Base-by-base conservation (phyloP, 2,888 invertebrate genomes). In the Xanthia togata region DNA sequence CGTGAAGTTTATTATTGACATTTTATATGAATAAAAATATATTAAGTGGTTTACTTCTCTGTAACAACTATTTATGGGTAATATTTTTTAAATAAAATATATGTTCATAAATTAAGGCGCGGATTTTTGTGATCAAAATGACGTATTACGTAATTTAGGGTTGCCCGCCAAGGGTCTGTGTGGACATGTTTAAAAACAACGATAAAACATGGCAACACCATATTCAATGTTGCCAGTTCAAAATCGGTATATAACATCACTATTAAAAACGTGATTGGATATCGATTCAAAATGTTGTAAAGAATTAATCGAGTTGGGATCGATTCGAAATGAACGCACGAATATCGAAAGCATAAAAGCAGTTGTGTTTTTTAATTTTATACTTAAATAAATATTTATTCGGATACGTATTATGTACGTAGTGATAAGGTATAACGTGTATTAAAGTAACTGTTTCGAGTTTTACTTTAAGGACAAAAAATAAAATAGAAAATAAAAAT, bases 321-420 rank as follows among this genome's bases (percentile, higher is more conserved):
- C 90, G 89, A 83, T 83, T 79, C 80, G 82, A 84, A 82, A 89
- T 82, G 90, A 82, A 90, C 92, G 92, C 93, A 93, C 93, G 91
- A 94, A 92, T 90, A 89, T 91, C 92, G 93, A 91, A 94, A 93
- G 93, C 94, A 93, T 93, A 93, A 93, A 93, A 90, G 89, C 91
- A 92, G 94, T 94, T 95, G 94, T 94, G 93, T 94, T 94, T 96
- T 95, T 95, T 94, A 95, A 95, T 96, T 96, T 96, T 96, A 95
- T 96, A 95, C 95, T 94, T 95, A 94, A 93, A 93, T 87, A 86
- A 92, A 93, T 95, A 95, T 95, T 95, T 95, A 95, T 95, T 95
- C 93, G 92, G 87, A 94, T 95, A 94, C 93, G 93, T 95, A 94
- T 93, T 86, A 90, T 91, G 91, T 93, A 93, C 90, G 91, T 95